Percentiles rank a stretch among this genome's conserved stretches.
phyloP scores from a whole-genome alignment of 2,797 vertebrate species.

The Micromesistius poutassou region DNA sequence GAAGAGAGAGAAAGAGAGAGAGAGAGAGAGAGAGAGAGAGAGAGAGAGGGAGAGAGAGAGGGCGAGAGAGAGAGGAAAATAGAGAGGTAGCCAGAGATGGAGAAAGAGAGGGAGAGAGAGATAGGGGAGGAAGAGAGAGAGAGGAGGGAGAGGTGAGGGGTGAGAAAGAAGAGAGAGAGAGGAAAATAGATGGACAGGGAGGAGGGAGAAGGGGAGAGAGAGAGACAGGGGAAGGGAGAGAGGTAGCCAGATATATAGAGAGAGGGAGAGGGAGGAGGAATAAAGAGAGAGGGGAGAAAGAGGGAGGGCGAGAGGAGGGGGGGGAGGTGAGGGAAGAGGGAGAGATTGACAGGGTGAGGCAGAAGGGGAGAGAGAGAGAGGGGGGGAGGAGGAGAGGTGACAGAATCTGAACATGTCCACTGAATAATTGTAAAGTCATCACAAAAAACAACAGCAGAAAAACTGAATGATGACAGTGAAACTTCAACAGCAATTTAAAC shows the following conservation, averaged over 20 bases:
- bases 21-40: too few species aligned
- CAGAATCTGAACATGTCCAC: slow-evolving; percentile 57
- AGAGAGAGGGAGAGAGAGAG: slow-evolving; percentile 24
- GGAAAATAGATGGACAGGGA: too few species aligned
- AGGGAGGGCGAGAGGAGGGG: slow-evolving; percentile 1
- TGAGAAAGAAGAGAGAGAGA: too few species aligned
- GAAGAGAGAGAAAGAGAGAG: slow-evolving; percentile 2
- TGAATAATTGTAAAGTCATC: slow-evolving; percentile 12
- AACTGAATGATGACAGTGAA: background rate
- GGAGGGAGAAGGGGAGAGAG: too few species aligned
- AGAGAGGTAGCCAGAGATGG: slow-evolving; percentile 43
- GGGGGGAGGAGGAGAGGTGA: slow-evolving; percentile 16
- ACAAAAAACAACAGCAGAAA: background rate
- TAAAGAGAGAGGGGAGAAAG: slow-evolving; percentile 23
- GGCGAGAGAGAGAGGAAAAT: slow-evolving; percentile 16
- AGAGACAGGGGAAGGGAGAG: slow-evolving; percentile 7
- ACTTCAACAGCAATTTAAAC: background rate
- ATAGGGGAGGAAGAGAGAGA: background rate
- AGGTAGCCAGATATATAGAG: slow-evolving; percentile 27
- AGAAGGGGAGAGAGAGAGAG: slow-evolving; percentile 1
- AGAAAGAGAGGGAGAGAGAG: background rate
- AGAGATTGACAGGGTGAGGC: background rate
- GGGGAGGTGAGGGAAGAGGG: background rate
- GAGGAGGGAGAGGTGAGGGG: background rate
- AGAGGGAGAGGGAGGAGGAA: background rate